Evolutionary conservation across 2,797 vertebrate genomes (phyloP).

Genomic region (Scarus forsteni): DNA sequence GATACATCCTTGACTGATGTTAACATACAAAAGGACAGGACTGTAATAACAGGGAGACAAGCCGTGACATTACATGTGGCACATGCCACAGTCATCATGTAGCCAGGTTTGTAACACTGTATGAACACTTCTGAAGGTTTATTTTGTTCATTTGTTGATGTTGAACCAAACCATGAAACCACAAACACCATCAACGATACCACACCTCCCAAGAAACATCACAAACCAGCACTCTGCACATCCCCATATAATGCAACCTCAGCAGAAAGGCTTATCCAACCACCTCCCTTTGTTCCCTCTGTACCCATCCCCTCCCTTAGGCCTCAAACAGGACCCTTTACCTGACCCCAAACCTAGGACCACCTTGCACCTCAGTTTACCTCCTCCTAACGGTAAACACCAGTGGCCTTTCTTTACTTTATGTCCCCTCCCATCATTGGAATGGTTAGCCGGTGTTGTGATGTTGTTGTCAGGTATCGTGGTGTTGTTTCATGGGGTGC

Average conservation of each 20-base stretch:
- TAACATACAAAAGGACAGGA: too few relatives aligned
- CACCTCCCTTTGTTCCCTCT: constrained; percentile 69
- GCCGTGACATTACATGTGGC: too few relatives aligned
- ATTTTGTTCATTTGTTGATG: constrained; percentile 7
- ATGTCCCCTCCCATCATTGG: constrained; percentile 49
- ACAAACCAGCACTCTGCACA: constrained; percentile 41
- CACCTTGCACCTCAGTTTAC: constrained; percentile 85
- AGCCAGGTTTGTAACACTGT: constrained; percentile 22
- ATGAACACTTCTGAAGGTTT: constrained; percentile 25
- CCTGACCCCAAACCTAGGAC: constrained; percentile 84
- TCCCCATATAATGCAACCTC: constrained; percentile 18
- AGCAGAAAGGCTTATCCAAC: constrained; percentile 44
- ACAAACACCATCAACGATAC: constrained; percentile 22
- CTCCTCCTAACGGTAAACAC: constrained; percentile 80
- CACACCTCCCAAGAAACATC: constrained; percentile 43
- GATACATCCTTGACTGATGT: too few relatives aligned
- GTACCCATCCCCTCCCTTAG: constrained; percentile 42
- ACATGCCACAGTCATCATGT: too few relatives aligned
- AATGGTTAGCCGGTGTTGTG: constrained; percentile 67
- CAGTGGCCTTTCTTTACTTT: constrained; percentile 50
- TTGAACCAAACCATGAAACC: constrained; percentile 56
- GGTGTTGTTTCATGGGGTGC: constrained; percentile 73
- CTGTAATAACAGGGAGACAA: too few relatives aligned
- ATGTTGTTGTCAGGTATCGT: constrained; percentile 69
- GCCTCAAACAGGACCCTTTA: constrained; percentile 76